Evolutionary conservation across 1,140 invertebrate species (phyloP), one percentile per base, ranked within the genome.

Genomic region (Drosophila navojoa): DNA sequence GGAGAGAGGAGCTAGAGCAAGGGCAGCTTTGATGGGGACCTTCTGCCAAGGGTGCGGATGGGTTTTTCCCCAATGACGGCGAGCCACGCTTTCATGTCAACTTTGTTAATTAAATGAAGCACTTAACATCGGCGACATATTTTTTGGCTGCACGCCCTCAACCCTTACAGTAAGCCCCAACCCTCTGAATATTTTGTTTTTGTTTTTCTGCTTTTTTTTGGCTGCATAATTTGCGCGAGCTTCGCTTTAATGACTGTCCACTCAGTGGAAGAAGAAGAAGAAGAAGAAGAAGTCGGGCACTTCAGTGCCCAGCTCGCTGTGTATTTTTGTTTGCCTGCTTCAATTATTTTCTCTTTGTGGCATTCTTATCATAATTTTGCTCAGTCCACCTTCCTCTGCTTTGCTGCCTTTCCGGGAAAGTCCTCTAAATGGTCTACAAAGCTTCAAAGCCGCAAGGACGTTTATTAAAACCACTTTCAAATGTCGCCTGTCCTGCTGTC

Each of bases 41-140:
- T 45, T n/a, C 42, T 25, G 19, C 11, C 5, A 19, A n/a, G 53
- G 35, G 16, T 40, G 53, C 19, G 19, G 13, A 29, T 40, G 54
- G 54, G 38, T 25, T 67, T 71, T 53, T 38, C 50, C 69, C 69
- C 69, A 66, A 58, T 38, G 38, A 47, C 9, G 22, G 38, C 35
- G 50, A 49, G 55, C 42, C 35, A 15, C n/a, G 76, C 82, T 82
- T 87, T 87, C 79, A 87, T 87, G 82, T 87, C 84, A 87, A 87
- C 72, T 87, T 87, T 87, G 79, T 87, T 87, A 87, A 87, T 87
- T 87, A 87, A 87, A 87, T 87, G 82, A 87, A 87, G 82, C 82
- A 87, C 82, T 87, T 87, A 87, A 81, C 82, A 82, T 87, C 54
- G 76, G 79, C 75, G 67, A 87, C 79, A 89, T 89, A 87, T 87